A percentile compares a stretch with the other conserved stretches of the same genome.
These are phyloP conservation scores for Euphonia xanthogaster DNA, from an alignment of 2,797 vertebrate genomes.

Conservation along the genomic window DNA sequence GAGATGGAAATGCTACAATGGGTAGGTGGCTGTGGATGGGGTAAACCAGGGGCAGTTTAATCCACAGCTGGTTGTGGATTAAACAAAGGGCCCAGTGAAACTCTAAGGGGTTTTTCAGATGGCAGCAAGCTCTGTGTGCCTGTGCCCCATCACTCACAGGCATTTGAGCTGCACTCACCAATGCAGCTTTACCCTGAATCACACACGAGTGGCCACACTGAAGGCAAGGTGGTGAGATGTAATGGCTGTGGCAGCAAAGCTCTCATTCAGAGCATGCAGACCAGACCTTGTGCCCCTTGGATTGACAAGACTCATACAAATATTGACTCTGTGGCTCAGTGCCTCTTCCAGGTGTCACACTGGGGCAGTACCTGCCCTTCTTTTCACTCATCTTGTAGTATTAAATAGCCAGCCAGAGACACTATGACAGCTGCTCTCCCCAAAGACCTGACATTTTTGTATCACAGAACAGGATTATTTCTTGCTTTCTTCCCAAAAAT, in stretches of 20 bases:
- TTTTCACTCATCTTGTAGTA: not conserved
- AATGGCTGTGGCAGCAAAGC: not conserved
- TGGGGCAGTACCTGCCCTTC: not conserved
- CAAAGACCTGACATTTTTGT: not conserved
- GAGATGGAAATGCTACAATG: not conserved
- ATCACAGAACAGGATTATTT: not conserved
- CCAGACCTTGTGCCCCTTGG: not conserved
- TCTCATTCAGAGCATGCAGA: not conserved
- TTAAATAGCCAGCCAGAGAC: not conserved
- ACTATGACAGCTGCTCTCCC: not conserved
- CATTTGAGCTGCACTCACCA: not conserved
- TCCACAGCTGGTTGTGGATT: not conserved
- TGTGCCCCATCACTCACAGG: not conserved
- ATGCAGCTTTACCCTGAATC: accelerated
- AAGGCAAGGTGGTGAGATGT: not conserved
- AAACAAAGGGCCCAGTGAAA: not conserved
- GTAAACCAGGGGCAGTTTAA: not conserved
- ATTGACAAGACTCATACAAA: accelerated
- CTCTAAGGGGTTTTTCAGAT: not conserved
- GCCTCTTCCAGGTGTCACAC: not conserved
- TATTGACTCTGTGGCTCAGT: not conserved
- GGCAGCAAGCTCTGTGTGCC: not conserved
- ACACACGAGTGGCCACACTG: accelerated
- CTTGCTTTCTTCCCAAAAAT: not conserved
- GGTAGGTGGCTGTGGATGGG: not conserved